Conservation (phyloP, 2,888 invertebrate species). For the Mycalesis mineus region DNA sequence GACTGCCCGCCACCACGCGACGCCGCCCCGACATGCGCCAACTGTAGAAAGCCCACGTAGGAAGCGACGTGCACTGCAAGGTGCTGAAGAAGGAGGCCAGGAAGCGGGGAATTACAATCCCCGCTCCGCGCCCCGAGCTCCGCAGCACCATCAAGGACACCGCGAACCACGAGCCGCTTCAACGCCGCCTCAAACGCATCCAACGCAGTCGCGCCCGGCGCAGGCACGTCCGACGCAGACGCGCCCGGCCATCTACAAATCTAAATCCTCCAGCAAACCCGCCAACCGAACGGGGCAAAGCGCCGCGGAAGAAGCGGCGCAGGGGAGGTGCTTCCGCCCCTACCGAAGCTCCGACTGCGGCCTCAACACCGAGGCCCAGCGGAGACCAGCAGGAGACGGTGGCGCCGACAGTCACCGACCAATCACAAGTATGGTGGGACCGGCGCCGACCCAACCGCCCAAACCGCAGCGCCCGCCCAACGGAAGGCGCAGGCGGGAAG, state of each 20-base stretch:
- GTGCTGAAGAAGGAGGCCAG: not conserved
- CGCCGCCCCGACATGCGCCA: not conserved
- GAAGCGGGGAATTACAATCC: not conserved
- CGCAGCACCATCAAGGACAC: not conserved
- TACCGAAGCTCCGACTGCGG: not conserved
- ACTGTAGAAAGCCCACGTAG: not conserved
- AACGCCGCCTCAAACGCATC: too few relatives aligned
- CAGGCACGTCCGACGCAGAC: too few relatives aligned
- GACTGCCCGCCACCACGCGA: not conserved
- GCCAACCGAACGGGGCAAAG: not conserved
- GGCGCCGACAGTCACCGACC: too few relatives aligned
- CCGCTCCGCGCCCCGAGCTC: not conserved
- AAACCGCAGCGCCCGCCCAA: too few relatives aligned
- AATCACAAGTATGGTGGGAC: too few relatives aligned
- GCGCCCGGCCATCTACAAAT: not conserved
- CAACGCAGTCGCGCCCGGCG: not conserved
- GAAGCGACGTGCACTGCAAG: not conserved
- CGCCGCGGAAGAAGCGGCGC: not conserved
- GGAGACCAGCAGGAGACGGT: too few relatives aligned
- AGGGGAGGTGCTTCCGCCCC: not conserved
- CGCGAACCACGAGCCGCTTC: not conserved
- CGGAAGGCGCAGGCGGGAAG: too few relatives aligned
- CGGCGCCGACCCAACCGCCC: too few relatives aligned
- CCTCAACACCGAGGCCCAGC: not conserved
- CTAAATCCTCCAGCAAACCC: not conserved